Evolutionary conservation across 2,797 vertebrate genomes (phyloP).

Genomic region (Oceanodroma leucorhoa): DNA sequence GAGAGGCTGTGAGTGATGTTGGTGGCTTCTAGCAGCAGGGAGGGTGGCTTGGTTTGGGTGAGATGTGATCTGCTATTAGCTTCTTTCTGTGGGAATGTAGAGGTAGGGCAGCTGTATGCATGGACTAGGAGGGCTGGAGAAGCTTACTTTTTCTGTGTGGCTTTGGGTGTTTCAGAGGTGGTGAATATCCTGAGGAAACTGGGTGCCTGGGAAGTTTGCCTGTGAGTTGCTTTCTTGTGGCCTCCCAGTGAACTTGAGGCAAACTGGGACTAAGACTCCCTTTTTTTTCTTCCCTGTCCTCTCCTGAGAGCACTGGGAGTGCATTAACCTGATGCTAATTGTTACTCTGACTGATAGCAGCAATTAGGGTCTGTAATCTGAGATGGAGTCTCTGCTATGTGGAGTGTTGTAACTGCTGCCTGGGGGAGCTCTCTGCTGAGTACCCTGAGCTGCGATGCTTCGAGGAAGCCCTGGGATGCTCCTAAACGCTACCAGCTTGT

Average conservation of each 20-base stretch:
- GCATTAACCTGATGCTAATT: conserved; percentile 1
- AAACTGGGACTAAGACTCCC: neutral
- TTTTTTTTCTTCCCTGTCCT: neutral
- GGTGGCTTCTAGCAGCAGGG: neutral
- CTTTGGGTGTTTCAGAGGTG: neutral
- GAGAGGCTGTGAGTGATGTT: neutral
- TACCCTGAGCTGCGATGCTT: neutral
- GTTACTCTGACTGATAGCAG: neutral
- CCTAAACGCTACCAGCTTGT: neutral
- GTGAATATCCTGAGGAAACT: neutral
- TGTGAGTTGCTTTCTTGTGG: neutral
- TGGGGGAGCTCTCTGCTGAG: neutral
- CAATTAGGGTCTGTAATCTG: neutral
- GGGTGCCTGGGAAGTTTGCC: neutral
- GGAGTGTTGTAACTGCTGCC: neutral
- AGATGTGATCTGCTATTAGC: neutral
- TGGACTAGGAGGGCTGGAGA: neutral
- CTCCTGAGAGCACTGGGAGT: neutral
- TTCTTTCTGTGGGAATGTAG: neutral
- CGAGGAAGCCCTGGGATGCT: neutral
- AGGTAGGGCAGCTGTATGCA: neutral
- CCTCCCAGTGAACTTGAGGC: neutral
- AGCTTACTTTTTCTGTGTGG: neutral
- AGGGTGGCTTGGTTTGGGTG: fast-evolving
- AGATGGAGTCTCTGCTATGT: neutral